A percentile compares a stretch with the other conserved stretches of the same genome.
These are phyloP conservation scores for Tyto alba DNA, from an alignment of 2,113 vertebrate genomes.

Conservation along the genomic window DNA sequence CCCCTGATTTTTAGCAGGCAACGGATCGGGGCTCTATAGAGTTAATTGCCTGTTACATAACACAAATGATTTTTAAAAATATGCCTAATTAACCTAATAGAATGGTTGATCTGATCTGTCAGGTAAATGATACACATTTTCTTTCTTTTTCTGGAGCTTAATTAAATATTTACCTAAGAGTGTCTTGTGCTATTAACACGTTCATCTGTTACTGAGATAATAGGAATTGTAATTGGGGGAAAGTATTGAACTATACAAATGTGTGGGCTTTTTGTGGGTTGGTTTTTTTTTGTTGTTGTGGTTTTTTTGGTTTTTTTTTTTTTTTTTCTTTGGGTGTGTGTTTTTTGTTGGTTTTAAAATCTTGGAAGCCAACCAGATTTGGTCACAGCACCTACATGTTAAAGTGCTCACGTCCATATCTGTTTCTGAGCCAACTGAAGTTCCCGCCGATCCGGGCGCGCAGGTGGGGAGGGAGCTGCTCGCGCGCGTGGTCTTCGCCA, in stretches of 20 bases:
- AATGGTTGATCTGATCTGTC: conserved; percentile 36
- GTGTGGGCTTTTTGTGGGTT: not conserved
- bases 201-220: conserved; percentile 3
- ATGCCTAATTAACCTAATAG: conserved; percentile 45
- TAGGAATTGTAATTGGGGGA: not conserved
- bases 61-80: not conserved
- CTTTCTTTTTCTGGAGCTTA: conserved; percentile 14
- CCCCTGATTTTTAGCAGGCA: not conserved
- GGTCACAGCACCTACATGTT: not conserved
- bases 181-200: conserved; percentile 10
- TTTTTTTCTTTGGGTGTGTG: not conserved
- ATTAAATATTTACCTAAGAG: conserved; percentile 63
- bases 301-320: too few species aligned
- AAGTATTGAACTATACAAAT: not conserved
- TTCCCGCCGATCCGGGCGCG: fast-evolving
- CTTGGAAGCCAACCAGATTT: not conserved
- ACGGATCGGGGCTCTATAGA: not conserved
- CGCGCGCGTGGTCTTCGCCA: not conserved
- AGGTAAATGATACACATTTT: conserved; percentile 40
- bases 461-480: not conserved
- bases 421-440: not conserved
- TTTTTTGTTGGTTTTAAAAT: too few species aligned
- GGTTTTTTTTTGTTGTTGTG: too few species aligned
- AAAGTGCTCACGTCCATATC: not conserved
- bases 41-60: conserved; percentile 42